A percentile compares a stretch with the other conserved stretches of the same genome.
Conservation (phyloP, 2,888 invertebrate genomes). For the Stratiomys singularior region DNA sequence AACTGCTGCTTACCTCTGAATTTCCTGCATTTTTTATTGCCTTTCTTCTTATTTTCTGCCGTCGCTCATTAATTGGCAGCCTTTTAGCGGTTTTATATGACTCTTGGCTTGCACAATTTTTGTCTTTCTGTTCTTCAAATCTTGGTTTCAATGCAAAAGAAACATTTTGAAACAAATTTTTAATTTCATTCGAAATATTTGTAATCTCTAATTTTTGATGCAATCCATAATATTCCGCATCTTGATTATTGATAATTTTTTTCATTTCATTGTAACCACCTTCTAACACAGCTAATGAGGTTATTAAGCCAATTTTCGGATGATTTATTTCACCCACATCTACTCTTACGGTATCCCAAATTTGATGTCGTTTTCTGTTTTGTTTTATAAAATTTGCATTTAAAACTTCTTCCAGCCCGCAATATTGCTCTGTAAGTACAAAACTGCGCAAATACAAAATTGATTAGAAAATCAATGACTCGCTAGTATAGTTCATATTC, state of each 20-base stretch:
- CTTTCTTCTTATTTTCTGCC: neutral
- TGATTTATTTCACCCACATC: slow-evolving; percentile 23
- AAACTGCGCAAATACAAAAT: slow-evolving; percentile 39
- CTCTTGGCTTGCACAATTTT: neutral
- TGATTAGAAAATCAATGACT: neutral
- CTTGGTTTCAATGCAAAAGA: neutral
- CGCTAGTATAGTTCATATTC: neutral
- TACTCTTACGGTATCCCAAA: neutral
- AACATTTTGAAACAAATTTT: neutral
- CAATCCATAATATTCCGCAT: too few species aligned
- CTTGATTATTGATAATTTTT: slow-evolving; percentile 33
- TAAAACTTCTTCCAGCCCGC: slow-evolving; percentile 47
- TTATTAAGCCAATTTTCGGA: neutral
- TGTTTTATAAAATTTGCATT: neutral
- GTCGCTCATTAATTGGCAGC: neutral
- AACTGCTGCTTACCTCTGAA: neutral
- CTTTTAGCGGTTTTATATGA: neutral
- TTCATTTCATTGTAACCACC: slow-evolving; percentile 53
- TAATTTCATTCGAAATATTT: slow-evolving; percentile 6
- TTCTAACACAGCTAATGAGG: slow-evolving; percentile 44
- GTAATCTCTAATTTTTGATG: neutral
- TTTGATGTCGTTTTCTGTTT: neutral
- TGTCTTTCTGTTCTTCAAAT: neutral
- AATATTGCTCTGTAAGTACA: slow-evolving; percentile 36
- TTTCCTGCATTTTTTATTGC: neutral